Evolutionary conservation across 2,888 invertebrate species (phyloP).

Genomic region (Platerodrilus igneus): DNA sequence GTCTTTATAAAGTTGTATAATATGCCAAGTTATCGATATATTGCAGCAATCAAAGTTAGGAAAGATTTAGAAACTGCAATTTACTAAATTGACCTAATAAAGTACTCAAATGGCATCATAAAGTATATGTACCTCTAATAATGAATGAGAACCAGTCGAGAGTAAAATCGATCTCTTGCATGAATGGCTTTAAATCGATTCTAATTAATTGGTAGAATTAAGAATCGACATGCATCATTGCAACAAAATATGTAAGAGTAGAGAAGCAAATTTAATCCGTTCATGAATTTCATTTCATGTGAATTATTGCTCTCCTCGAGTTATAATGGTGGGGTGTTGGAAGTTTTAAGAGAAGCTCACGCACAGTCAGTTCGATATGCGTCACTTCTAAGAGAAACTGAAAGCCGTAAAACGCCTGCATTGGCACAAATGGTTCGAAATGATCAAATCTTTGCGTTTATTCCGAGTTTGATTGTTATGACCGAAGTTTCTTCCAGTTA

Average conservation of each 20-base stretch:
- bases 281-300: constrained; percentile 33
- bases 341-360: constrained; percentile 12
- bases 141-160: constrained; percentile 29
- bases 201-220: constrained; percentile 34
- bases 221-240: constrained; percentile 19
- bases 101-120: constrained; percentile 20
- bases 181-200: constrained; percentile 27
- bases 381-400: constrained; percentile 22
- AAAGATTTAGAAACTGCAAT: too few species aligned
- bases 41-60: too few species aligned
- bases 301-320: constrained; percentile 27
- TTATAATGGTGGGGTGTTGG: constrained; percentile 23
- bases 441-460: constrained; percentile 45
- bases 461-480: constrained; percentile 43
- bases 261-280: constrained; percentile 27
- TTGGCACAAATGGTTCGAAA: constrained; percentile 44
- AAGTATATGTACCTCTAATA: constrained; percentile 18
- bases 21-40: too few species aligned
- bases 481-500: constrained; percentile 34
- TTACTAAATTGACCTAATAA: constrained; percentile 20
- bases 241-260: constrained; percentile 25
- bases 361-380: constrained; percentile 19
- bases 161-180: constrained; percentile 32
- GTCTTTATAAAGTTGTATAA: too few species aligned
- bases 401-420: constrained; percentile 38